These are phyloP conservation scores for Psix sp. DNA, from an alignment of 1,140 invertebrate species.

Conservation along the genomic window DNA sequence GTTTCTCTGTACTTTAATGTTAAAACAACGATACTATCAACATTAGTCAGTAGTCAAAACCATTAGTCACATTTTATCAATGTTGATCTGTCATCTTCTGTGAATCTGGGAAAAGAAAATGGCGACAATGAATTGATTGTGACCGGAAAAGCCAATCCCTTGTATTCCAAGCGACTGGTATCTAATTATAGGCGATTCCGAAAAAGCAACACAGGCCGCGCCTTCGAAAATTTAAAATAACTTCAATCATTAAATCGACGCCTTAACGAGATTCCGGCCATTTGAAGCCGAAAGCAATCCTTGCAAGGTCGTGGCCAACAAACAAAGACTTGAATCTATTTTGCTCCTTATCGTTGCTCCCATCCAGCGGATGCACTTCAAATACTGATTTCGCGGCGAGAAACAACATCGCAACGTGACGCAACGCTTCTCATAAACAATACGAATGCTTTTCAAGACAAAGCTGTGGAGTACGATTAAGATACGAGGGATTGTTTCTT, in stretches of 20 bases:
- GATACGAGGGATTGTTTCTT: no score
- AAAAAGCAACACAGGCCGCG: constrained; percentile 37
- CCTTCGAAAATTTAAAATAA: constrained; percentile 15
- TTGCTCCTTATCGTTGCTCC: constrained; percentile 16
- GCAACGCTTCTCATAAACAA: background rate
- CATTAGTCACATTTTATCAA: background rate
- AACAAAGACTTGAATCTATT: constrained; percentile 29
- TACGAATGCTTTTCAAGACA: background rate
- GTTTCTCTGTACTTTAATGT: constrained; percentile 1
- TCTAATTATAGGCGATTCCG: constrained; percentile 54
- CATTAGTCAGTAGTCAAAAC: no score
- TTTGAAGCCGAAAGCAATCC: constrained; percentile 7
- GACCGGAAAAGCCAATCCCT: constrained; percentile 55
- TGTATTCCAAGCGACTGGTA: constrained; percentile 28
- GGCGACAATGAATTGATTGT: no score
- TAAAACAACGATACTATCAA: no score
- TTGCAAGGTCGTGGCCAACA: constrained; percentile 24
- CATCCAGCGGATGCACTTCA: constrained; percentile 24
- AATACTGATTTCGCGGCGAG: constrained; percentile 9
- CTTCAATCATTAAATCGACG: constrained; percentile 2
- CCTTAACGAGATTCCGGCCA: constrained; percentile 9
- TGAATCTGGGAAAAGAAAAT: no score
- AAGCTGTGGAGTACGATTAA: no score
- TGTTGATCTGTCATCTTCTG: background rate
- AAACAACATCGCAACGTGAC: background rate